phyloP scores from a whole-genome alignment of 1,140 invertebrate genomes.

The Macrobrachium rosenbergii region DNA sequence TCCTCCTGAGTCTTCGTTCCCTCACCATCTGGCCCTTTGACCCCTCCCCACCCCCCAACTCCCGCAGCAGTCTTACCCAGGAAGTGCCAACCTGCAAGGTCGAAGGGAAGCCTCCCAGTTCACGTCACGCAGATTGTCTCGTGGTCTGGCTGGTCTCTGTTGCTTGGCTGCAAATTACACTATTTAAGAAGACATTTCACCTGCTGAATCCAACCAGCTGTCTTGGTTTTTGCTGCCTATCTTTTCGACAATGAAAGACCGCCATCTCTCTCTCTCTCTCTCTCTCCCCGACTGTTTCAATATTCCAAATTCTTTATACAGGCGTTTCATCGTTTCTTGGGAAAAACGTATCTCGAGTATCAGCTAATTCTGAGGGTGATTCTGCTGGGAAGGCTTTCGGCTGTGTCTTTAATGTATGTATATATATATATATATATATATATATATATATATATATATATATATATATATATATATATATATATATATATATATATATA shows the following conservation, averaged over 20 bases:
- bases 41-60: neutral
- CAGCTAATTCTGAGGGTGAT: too few relatives aligned
- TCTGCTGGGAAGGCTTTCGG: too few relatives aligned
- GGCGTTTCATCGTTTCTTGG: too few relatives aligned
- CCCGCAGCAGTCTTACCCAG: neutral
- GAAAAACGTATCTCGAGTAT: too few relatives aligned
- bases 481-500: too few relatives aligned
- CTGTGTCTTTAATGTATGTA: too few relatives aligned
- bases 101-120: neutral
- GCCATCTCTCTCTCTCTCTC: constrained; percentile 22
- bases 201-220: neutral
- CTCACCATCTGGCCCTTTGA: neutral
- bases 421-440: too few relatives aligned
- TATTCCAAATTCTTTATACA: neutral
- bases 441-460: too few relatives aligned
- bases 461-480: too few relatives aligned
- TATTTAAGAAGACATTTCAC: neutral
- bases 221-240: too few relatives aligned
- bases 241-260: neutral
- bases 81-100: neutral
- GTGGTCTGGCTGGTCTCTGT: too few relatives aligned
- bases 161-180: neutral
- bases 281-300: neutral
- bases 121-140: too few relatives aligned
- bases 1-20: neutral